These are phyloP conservation scores for Acanthosepion esculentum DNA, from an alignment of 2,888 invertebrate species.

Conservation along the genomic window DNA sequence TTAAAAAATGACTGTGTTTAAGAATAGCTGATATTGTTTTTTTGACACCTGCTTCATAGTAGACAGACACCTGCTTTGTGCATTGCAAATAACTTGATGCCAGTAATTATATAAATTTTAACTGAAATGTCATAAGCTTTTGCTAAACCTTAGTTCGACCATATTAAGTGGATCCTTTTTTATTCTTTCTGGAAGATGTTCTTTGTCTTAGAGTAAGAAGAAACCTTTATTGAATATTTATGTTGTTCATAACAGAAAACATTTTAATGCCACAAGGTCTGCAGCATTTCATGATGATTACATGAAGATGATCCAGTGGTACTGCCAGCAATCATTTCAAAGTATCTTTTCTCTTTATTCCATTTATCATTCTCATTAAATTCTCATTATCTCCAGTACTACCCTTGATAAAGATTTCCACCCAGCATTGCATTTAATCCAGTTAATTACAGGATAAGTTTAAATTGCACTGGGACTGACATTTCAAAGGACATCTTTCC, in stretches of 20 bases:
- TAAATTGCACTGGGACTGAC: neutral
- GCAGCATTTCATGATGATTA: neutral
- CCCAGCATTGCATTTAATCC: neutral
- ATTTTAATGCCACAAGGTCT: neutral
- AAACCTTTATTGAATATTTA: neutral
- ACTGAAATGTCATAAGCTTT: no score
- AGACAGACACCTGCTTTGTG: no score
- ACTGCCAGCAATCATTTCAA: neutral
- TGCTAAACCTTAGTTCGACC: no score
- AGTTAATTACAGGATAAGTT: neutral
- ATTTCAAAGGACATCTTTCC: neutral
- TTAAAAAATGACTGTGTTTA: no score
- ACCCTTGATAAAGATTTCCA: neutral
- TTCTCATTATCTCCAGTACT: neutral
- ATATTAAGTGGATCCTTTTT: neutral
- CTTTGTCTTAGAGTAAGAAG: neutral
- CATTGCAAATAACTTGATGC: no score
- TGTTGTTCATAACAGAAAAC: neutral
- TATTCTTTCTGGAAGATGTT: neutral
- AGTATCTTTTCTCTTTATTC: neutral
- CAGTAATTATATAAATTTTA: no score
- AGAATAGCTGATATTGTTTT: no score
- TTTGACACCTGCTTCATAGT: no score
- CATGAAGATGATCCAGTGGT: neutral
- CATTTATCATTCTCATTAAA: constrained; percentile 8